Percentiles rank a stretch among this genome's conserved stretches.
These are phyloP conservation scores for Copidosoma floridanum DNA, from an alignment of 1,140 invertebrate genomes.

Conservation along the genomic window DNA sequence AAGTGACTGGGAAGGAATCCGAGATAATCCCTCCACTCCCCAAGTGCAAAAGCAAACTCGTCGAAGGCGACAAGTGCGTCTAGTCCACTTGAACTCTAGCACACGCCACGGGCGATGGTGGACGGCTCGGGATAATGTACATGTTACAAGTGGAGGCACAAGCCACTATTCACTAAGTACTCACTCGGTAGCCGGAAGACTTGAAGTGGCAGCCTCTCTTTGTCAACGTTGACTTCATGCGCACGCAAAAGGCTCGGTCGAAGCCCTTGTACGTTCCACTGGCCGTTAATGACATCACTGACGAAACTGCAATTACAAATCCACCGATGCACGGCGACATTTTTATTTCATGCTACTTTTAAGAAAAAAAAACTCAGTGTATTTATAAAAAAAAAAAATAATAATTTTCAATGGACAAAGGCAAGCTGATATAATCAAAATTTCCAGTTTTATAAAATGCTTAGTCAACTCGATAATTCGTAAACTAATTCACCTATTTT, in stretches of 20 bases:
- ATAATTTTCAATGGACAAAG: no score
- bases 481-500: no score
- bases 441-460: no score
- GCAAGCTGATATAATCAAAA: no score
- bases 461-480: no score
- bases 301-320: conserved; percentile 70
- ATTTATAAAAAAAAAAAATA: no score
- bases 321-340: no score
- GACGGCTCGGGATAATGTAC: background rate
- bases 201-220: conserved; percentile 98
- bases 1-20: no score
- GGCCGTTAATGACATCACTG: conserved; percentile 78
- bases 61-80: background rate
- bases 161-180: no score
- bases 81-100: conserved; percentile 7
- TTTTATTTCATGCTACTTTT: no score
- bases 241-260: conserved; percentile 89
- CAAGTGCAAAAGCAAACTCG: background rate
- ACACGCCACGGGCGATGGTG: background rate
- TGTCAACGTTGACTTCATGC: conserved; percentile 97
- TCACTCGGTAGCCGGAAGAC: conserved; percentile 95
- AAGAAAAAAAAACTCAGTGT: conserved; percentile 21
- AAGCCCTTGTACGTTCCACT: conserved; percentile 77
- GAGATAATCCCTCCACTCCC: background rate
- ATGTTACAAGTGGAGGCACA: background rate